Conservation (phyloP, 2,888 invertebrate genomes). For the Tetranychus piercei region DNA sequence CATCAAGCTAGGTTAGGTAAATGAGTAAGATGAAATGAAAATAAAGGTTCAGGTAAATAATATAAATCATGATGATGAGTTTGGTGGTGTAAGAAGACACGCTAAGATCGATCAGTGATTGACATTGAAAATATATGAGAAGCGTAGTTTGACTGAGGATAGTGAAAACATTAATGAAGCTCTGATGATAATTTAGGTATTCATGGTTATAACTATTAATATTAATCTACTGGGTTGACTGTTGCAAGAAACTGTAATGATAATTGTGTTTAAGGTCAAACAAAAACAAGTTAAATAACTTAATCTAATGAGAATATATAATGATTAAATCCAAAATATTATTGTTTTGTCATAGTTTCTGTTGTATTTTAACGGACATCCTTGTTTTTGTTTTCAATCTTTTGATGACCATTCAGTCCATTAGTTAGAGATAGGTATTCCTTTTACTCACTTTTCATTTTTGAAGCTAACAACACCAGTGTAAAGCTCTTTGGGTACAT, state of each 20-base stretch:
- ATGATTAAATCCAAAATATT: background rate
- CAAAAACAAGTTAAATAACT: too few species aligned
- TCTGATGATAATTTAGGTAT: background rate
- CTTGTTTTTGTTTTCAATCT: background rate
- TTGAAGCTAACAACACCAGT: background rate
- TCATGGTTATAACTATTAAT: too few species aligned
- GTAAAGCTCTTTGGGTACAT: background rate
- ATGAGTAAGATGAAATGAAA: background rate
- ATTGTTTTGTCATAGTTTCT: background rate
- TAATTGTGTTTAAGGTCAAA: too few species aligned
- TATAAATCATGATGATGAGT: background rate
- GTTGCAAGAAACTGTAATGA: too few species aligned
- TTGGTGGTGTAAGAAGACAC: background rate
- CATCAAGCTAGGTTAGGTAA: background rate
- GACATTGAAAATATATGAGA: background rate
- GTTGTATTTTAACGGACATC: background rate
- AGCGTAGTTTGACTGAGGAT: background rate
- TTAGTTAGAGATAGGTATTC: background rate
- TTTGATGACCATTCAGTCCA: background rate
- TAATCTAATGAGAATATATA: too few species aligned
- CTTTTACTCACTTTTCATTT: background rate
- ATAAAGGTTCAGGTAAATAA: background rate
- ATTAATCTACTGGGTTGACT: background rate
- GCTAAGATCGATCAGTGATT: background rate
- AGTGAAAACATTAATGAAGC: background rate